A percentile compares a stretch with the other conserved stretches of the same genome.
Evolutionary conservation across 2,113 vertebrate genomes (phyloP).

Genomic region (Cariama cristata): DNA sequence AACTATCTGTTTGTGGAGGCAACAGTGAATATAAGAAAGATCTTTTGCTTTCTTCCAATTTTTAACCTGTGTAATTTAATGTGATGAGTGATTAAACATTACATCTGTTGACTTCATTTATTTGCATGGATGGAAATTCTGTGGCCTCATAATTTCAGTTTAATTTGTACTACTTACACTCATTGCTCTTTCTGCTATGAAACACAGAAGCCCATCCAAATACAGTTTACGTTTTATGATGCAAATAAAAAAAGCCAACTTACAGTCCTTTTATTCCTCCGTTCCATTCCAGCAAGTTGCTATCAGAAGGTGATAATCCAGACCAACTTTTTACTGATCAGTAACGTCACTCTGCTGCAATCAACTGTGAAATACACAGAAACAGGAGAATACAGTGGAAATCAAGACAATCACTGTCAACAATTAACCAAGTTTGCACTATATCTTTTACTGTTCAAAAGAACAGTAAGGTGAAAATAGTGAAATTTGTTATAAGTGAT

Average conservation of each 20-base stretch:
- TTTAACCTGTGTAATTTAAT: not conserved
- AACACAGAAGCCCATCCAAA: not conserved
- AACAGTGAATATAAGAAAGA: not conserved
- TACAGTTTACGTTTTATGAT: not conserved
- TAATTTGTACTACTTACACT: not conserved
- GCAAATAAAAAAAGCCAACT: not conserved
- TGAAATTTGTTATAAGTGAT: not conserved
- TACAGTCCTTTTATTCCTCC: not conserved
- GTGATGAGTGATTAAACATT: not conserved
- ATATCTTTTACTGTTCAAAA: not conserved
- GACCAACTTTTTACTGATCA: not conserved
- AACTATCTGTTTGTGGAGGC: not conserved
- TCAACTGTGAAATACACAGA: not conserved
- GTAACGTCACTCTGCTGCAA: not conserved
- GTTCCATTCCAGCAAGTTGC: not conserved
- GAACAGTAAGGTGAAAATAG: not conserved
- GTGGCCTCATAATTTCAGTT: not conserved
- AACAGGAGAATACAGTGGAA: not conserved
- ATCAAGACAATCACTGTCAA: not conserved
- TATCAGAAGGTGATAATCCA: not conserved
- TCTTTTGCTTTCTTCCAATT: not conserved
- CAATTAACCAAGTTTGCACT: not conserved
- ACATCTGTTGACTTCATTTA: accelerated
- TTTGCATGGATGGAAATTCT: not conserved
- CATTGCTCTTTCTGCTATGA: not conserved